Percentiles rank a stretch among this genome's conserved stretches.
Evolutionary conservation across 2,113 vertebrate genomes (phyloP).

Genomic region (Charadrius vociferus): DNA sequence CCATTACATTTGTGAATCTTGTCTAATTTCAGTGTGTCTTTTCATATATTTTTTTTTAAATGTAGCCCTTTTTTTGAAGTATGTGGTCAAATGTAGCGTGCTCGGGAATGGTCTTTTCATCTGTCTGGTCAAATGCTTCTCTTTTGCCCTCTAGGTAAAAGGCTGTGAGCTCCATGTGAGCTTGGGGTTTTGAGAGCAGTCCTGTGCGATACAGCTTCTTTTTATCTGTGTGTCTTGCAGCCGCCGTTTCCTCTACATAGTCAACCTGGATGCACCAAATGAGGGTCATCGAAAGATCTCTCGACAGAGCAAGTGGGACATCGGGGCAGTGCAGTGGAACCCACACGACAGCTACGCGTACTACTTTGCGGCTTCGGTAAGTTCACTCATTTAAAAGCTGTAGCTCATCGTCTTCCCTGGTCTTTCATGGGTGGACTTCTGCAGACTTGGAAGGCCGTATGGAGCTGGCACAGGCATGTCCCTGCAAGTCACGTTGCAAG

Average conservation of each 20-base stretch:
- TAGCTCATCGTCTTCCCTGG: fast-evolving
- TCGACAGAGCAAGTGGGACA: constrained; percentile 98
- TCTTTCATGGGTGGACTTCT: neutral
- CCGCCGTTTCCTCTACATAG: constrained; percentile 92
- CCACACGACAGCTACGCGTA: constrained; percentile 86
- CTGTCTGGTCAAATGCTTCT: neutral
- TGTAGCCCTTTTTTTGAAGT: neutral
- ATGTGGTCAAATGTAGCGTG: neutral
- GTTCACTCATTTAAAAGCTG: neutral
- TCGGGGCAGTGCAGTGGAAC: constrained; percentile 97
- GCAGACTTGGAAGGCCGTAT: neutral
- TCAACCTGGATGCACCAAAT: constrained; percentile 89
- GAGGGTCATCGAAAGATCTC: constrained; percentile 91
- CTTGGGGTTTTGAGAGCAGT: neutral
- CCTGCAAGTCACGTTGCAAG: neutral
- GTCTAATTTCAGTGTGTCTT: neutral
- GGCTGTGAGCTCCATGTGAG: neutral
- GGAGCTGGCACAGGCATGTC: neutral
- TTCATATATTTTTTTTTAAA: neutral
- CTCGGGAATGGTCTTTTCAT: neutral
- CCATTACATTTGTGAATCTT: neutral
- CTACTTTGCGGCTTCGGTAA: constrained; percentile 93
- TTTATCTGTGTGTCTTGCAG: constrained; percentile 67
- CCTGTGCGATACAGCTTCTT: neutral
- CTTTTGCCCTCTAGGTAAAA: neutral